Percentiles rank a stretch among this genome's conserved stretches.
Evolutionary conservation across 2,888 invertebrate genomes (phyloP).

Genomic region (Lithosia quadra): DNA sequence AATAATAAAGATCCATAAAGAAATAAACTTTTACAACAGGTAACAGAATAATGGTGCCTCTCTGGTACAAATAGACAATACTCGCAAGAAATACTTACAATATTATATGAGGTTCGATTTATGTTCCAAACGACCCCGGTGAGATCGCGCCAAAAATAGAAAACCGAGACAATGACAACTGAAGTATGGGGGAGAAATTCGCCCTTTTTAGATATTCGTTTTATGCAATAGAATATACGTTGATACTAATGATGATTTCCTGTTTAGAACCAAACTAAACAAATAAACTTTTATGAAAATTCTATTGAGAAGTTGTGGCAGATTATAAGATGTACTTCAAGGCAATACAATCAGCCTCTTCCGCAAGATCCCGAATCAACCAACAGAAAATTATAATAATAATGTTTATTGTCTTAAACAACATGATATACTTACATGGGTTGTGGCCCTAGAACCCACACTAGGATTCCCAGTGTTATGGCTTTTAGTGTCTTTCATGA

Average conservation of each 20-base stretch:
- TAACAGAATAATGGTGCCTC: constrained; percentile 65
- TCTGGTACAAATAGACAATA: constrained; percentile 43
- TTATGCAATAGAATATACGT: background rate
- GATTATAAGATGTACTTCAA: too few relatives aligned
- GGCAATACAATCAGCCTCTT: too few relatives aligned
- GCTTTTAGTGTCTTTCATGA: too few relatives aligned
- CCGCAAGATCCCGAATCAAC: too few relatives aligned
- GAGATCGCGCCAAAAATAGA: constrained; percentile 32
- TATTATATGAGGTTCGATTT: constrained; percentile 58
- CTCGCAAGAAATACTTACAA: constrained; percentile 56
- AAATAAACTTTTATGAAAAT: background rate
- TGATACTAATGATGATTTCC: too few relatives aligned
- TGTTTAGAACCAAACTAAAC: background rate
- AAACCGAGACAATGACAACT: background rate
- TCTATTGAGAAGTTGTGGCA: too few relatives aligned
- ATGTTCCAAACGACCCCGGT: constrained; percentile 39
- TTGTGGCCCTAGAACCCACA: too few relatives aligned
- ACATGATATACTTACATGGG: too few relatives aligned
- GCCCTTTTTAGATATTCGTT: background rate
- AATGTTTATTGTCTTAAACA: too few relatives aligned
- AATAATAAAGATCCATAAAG: constrained; percentile 74
- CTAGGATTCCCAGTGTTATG: too few relatives aligned
- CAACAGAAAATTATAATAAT: too few relatives aligned
- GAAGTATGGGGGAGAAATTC: background rate
- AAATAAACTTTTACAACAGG: constrained; percentile 76